Base-by-base conservation (phyloP, 2,113 vertebrate species). In the Octodon degus region DNA sequence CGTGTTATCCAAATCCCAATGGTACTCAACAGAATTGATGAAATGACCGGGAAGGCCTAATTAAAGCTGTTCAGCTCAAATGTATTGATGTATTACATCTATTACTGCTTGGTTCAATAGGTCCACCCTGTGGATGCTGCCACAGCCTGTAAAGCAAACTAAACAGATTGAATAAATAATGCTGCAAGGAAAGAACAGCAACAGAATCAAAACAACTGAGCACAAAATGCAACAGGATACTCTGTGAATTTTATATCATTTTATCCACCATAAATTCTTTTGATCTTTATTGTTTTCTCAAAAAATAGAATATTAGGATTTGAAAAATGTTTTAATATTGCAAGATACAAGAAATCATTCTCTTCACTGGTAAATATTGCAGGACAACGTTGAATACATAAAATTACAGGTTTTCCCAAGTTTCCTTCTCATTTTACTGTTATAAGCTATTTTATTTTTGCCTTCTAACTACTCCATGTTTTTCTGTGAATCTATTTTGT, bases 61-160 rank as follows among this genome's bases (percentile, higher is more conserved):
- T 99, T 99, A 99, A 99, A 99, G 99, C 99, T 99, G 99, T 99
- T 99, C 99, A 99, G 98, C 99, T 99, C 99, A 99, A 99, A 99
- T 98, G 98, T 99, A 99, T 99, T 99, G 99, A 99, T 99, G 99
- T 99, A 99, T 99, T 99, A 99, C 99, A 99, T 99, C 99, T 99
- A 99, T 99, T 99, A 99, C 96, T 93, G 98, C 98, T 99, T 98
- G 97, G 99, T 99, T 99, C 99, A 99, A 99, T 99, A 99, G 99
- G 98, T 99, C 99, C 99, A 98, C 98, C 98, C 98, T 98, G 98
- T 98, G 97, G 98, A 98, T 98, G 98, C 98, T 99, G 98, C 99
- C 98, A 98, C 98, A 98, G 99, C 98, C 98, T 99, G 98, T 98
- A 98, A 99, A 99, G 98, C 98, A 99, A 98, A 98, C 98, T 98